A percentile compares a stretch with the other conserved stretches of the same genome.
These are phyloP conservation scores for Heterohyrax brucei DNA, from an alignment of 2,797 vertebrate species.

Conservation along the genomic window DNA sequence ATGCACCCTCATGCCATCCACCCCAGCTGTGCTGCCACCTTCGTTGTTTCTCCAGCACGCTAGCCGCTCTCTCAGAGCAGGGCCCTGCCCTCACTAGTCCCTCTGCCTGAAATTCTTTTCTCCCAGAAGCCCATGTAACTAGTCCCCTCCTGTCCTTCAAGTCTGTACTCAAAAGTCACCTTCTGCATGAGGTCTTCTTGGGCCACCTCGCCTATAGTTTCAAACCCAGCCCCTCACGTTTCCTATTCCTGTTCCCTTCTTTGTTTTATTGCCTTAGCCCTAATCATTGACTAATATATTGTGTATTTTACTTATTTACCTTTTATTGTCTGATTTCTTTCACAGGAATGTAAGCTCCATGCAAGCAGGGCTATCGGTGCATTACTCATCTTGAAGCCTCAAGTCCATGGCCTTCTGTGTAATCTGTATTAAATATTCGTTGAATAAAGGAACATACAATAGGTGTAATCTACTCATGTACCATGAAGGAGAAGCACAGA, in stretches of 20 bases:
- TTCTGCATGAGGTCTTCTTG: background rate
- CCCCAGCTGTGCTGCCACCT: background rate
- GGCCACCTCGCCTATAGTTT: background rate
- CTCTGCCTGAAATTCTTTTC: background rate
- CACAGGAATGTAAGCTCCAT: background rate
- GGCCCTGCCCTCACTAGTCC: background rate
- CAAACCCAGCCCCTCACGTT: background rate
- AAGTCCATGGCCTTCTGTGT: background rate
- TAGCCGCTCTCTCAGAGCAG: background rate
- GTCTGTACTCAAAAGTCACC: slow-evolving; percentile 15
- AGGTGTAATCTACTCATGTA: background rate
- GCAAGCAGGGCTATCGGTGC: background rate
- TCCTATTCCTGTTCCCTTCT: background rate
- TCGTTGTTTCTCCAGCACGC: background rate
- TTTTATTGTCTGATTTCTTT: slow-evolving; percentile 29
- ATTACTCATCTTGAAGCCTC: background rate
- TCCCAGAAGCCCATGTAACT: background rate
- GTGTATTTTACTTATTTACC: background rate
- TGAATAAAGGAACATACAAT: background rate
- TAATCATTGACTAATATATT: background rate
- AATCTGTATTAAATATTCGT: background rate
- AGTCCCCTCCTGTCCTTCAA: background rate
- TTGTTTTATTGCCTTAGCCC: background rate
- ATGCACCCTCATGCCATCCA: background rate
- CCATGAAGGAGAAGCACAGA: background rate